These are phyloP conservation scores for Anser cygnoides DNA, from an alignment of 2,113 vertebrate genomes.

Conservation along the genomic window DNA sequence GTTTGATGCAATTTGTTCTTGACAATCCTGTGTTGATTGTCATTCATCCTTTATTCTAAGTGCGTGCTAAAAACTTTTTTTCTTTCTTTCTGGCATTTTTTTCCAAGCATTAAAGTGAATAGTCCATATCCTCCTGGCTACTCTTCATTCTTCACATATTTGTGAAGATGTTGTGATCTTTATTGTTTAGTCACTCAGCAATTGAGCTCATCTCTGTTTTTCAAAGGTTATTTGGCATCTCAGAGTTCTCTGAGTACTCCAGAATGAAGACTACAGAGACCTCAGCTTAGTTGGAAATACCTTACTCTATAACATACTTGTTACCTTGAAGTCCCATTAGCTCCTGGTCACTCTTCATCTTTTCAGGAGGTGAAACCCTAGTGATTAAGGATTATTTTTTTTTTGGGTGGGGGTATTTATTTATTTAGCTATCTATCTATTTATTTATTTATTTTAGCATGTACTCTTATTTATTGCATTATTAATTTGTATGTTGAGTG, in stretches of 20 bases:
- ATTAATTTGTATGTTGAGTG: background rate
- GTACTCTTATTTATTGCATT: background rate
- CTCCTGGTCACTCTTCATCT: background rate
- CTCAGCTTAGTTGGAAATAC: background rate
- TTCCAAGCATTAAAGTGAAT: background rate
- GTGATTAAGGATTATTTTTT: fast-evolving
- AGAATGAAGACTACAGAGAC: background rate
- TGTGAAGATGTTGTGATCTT: background rate
- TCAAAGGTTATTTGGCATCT: background rate
- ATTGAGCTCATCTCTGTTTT: background rate
- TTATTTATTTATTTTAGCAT: background rate
- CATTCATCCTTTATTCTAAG: background rate
- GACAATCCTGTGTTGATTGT: background rate
- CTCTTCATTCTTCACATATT: background rate
- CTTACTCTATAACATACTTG: background rate
- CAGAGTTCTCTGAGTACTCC: background rate
- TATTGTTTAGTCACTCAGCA: background rate
- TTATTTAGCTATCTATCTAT: no score
- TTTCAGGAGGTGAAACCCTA: background rate
- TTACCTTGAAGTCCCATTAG: background rate
- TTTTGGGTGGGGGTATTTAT: no score
- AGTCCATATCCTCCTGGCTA: background rate
- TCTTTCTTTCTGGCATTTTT: background rate
- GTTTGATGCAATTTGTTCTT: background rate
- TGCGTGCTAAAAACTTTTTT: background rate